Conservation (phyloP, 2,797 vertebrate genomes). For the Eulemur coronatus region DNA sequence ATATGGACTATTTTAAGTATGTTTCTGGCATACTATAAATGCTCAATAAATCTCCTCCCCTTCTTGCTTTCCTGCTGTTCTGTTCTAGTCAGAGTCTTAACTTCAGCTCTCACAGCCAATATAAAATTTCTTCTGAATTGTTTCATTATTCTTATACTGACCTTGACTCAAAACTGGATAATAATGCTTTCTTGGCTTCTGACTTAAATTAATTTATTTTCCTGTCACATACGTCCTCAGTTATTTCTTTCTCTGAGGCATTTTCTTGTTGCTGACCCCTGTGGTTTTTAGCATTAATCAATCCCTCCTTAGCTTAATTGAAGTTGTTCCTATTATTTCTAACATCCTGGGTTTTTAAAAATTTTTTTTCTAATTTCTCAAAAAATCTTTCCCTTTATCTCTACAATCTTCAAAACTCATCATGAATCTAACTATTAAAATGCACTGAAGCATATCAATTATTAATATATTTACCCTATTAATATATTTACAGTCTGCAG, state of each 20-base stretch:
- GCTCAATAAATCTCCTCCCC: not conserved
- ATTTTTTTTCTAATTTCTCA: not conserved
- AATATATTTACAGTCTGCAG: not conserved
- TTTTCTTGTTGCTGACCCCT: conserved; percentile 50
- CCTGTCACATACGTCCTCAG: not conserved
- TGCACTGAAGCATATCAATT: not conserved
- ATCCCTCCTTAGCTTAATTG: conserved; percentile 33
- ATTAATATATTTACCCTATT: not conserved
- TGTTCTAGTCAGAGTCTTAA: not conserved
- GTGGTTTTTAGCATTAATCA: conserved; percentile 31
- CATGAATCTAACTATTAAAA: not conserved
- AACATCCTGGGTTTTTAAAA: not conserved
- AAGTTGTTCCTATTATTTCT: not conserved
- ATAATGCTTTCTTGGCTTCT: conserved; percentile 22
- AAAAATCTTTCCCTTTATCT: not conserved
- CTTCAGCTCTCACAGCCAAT: not conserved
- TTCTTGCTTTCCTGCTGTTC: not conserved
- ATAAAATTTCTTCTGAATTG: not conserved
- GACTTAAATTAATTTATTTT: conserved; percentile 55
- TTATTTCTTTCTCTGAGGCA: not conserved
- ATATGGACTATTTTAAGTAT: not conserved
- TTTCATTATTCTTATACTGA: conserved; percentile 22
- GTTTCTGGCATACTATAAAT: not conserved
- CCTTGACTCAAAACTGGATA: conserved; percentile 22
- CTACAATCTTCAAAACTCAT: not conserved